Evolutionary conservation across 2,888 invertebrate species (phyloP).

Genomic region (Mesochorus sp.): DNA sequence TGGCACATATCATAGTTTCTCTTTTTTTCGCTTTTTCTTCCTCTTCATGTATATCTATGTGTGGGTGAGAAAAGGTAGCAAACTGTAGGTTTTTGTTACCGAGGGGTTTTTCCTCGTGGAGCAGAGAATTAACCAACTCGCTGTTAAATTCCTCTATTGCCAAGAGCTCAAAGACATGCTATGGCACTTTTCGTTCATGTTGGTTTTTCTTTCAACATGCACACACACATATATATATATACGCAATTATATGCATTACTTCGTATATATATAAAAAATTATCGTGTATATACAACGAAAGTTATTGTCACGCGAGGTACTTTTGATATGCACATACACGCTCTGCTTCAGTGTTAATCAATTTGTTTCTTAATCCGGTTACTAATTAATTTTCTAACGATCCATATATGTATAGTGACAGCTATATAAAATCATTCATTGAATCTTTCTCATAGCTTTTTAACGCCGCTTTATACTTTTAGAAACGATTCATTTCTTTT

Average conservation of each 20-base stretch:
- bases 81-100: slow-evolving; percentile 7
- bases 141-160: slow-evolving; percentile 42
- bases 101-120: slow-evolving; percentile 11
- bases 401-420: not conserved
- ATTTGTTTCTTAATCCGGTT: slow-evolving; percentile 18
- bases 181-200: not conserved
- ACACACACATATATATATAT: not conserved
- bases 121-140: slow-evolving; percentile 43
- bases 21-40: not conserved
- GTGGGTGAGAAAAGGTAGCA: no score
- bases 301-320: slow-evolving; percentile 29
- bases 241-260: not conserved
- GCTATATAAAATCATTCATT: not conserved
- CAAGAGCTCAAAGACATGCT: slow-evolving; percentile 24
- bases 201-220: slow-evolving; percentile 9
- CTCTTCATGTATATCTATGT: not conserved
- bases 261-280: not conserved
- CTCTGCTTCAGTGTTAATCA: slow-evolving; percentile 13
- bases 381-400: slow-evolving; percentile 36
- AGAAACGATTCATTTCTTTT: no score
- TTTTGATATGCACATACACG: not conserved
- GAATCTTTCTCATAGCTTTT: no score
- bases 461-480: no score
- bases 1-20: slow-evolving; percentile 9
- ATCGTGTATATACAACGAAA: slow-evolving; percentile 1